These are phyloP conservation scores for Cavia porcellus DNA, from an alignment of 2,113 vertebrate genomes.

Conservation along the genomic window DNA sequence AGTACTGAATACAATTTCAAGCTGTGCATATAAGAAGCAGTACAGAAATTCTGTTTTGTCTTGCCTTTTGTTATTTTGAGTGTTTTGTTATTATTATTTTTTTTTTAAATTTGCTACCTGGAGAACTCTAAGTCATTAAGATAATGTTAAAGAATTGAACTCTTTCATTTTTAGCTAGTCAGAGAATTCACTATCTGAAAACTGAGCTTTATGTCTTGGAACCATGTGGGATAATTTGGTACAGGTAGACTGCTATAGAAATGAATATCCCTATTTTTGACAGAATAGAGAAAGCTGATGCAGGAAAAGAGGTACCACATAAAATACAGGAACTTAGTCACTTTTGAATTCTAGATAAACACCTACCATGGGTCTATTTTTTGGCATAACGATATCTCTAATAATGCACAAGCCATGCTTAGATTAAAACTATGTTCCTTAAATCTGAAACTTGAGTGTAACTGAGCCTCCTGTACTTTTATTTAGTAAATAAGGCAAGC, in stretches of 20 bases:
- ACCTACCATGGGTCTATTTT: not conserved
- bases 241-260: not conserved
- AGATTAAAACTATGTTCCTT: not conserved
- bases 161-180: not conserved
- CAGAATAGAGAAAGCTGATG: not conserved
- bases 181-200: not conserved
- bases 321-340: not conserved
- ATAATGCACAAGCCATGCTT: not conserved
- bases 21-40: not conserved
- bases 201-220: not conserved
- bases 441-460: constrained; percentile 5
- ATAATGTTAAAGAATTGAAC: not conserved
- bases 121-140: not conserved
- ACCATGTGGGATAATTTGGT: not conserved
- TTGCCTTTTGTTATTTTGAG: not conserved
- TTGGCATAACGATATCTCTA: not conserved
- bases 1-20: not conserved
- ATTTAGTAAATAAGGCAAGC: not conserved
- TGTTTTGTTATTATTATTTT: not conserved
- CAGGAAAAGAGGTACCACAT: not conserved
- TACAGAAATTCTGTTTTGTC: not conserved
- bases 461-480: not conserved
- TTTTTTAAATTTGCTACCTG: not conserved
- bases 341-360: constrained; percentile 16
- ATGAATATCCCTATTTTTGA: not conserved